These are phyloP conservation scores for Heliconius aoede DNA, from an alignment of 2,888 invertebrate genomes.

Conservation along the genomic window DNA sequence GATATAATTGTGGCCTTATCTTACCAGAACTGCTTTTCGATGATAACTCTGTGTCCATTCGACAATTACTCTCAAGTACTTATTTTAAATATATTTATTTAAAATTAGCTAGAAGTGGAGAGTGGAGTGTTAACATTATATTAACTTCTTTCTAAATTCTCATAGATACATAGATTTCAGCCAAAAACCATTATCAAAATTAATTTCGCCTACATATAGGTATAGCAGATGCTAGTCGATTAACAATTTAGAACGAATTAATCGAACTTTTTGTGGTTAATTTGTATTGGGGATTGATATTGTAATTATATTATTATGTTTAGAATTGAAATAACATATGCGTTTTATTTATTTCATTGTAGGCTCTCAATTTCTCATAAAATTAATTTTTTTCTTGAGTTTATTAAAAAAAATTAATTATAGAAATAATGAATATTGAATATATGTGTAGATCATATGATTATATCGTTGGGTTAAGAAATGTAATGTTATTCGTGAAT, in stretches of 20 bases:
- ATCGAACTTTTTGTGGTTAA: slow-evolving; percentile 29
- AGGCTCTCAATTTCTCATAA: neutral
- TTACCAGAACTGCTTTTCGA: no score
- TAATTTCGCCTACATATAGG: neutral
- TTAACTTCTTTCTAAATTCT: neutral
- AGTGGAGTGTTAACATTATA: no score
- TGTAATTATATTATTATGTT: slow-evolving; percentile 6
- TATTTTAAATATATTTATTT: no score
- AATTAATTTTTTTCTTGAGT: neutral
- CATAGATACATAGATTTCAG: neutral
- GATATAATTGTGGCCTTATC: no score
- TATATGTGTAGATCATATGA: no score
- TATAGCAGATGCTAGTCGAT: slow-evolving; percentile 24
- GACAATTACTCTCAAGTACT: no score
- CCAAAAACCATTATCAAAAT: neutral
- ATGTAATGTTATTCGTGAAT: no score
- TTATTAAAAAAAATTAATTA: no score
- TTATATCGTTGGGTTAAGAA: no score
- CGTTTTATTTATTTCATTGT: neutral
- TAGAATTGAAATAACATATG: slow-evolving; percentile 15
- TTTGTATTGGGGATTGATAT: slow-evolving; percentile 24
- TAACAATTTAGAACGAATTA: slow-evolving; percentile 18
- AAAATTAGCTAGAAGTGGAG: no score
- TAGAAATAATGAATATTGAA: no score
- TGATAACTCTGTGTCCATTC: no score